phyloP scores from a whole-genome alignment of 2,888 invertebrate species.

The Pinctada fucata region DNA sequence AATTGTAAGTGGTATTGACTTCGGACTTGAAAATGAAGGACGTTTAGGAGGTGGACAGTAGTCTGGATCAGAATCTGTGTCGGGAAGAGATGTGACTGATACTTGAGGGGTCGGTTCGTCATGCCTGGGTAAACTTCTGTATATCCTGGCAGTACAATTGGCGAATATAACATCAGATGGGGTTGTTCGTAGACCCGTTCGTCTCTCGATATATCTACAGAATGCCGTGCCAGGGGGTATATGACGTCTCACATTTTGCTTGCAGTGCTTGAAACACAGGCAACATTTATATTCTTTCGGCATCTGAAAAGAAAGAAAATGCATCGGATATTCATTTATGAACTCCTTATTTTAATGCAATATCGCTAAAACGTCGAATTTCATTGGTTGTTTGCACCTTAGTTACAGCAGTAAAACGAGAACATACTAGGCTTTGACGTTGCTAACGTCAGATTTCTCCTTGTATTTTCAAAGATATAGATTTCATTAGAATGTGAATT shows the following conservation, averaged over 20 bases:
- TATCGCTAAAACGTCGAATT: too few species aligned
- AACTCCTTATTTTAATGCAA: too few species aligned
- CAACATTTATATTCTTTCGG: neutral
- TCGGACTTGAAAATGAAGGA: constrained; percentile 4
- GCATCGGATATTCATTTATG: too few species aligned
- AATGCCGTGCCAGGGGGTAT: neutral
- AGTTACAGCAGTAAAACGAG: too few species aligned
- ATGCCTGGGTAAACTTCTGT: neutral
- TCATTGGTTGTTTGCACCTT: too few species aligned
- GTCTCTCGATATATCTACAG: neutral
- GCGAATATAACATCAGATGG: neutral
- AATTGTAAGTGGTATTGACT: constrained; percentile 18
- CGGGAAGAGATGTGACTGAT: neutral
- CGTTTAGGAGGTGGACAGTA: neutral
- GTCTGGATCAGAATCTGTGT: neutral
- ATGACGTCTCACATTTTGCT: neutral
- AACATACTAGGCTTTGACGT: too few species aligned
- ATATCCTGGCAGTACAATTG: neutral
- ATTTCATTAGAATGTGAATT: too few species aligned
- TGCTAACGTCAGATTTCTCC: too few species aligned
- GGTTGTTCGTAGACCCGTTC: neutral
- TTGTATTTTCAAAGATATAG: too few species aligned
- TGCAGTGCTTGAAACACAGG: neutral
- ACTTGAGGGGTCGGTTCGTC: neutral
- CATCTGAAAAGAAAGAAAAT: neutral